Evolutionary conservation across 2,888 invertebrate species (phyloP).

Genomic region (Syrista parreyssii): DNA sequence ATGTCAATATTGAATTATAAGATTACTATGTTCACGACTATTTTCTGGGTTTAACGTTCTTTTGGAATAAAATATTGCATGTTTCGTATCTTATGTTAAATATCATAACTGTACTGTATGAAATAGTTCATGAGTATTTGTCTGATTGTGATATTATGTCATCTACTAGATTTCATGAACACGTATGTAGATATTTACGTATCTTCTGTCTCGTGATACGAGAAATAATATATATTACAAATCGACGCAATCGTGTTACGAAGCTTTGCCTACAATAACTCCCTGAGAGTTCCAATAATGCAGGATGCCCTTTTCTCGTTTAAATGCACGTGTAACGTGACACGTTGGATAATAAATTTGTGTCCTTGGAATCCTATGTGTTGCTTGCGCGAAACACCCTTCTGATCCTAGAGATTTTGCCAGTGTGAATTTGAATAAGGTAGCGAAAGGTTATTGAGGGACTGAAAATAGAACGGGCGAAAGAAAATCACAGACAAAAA

Average conservation of each 20-base stretch:
- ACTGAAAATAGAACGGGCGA: not conserved
- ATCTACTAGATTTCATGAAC: not conserved
- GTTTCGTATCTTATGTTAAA: not conserved
- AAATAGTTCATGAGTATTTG: not conserved
- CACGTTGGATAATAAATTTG: conserved; percentile 35
- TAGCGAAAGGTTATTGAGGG: conserved; percentile 40
- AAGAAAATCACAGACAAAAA: conserved; percentile 4
- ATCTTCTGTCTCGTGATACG: not conserved
- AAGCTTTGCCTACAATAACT: not conserved
- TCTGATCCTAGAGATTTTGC: conserved; percentile 35
- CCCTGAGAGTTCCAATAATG: not conserved
- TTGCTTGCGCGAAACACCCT: conserved; percentile 35
- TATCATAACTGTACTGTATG: not conserved
- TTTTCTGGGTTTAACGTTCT: not conserved
- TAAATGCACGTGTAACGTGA: not conserved
- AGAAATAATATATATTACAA: not conserved
- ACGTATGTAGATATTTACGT: not conserved
- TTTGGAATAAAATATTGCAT: not conserved
- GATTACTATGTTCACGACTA: not conserved
- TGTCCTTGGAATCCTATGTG: conserved; percentile 42
- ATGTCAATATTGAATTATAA: not conserved
- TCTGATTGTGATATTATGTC: not conserved
- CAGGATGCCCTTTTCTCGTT: not conserved
- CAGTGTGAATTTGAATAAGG: conserved; percentile 46
- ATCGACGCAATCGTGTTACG: not conserved